These are phyloP conservation scores for Platysteira castanea DNA, from an alignment of 2,113 vertebrate genomes.

Conservation along the genomic window DNA sequence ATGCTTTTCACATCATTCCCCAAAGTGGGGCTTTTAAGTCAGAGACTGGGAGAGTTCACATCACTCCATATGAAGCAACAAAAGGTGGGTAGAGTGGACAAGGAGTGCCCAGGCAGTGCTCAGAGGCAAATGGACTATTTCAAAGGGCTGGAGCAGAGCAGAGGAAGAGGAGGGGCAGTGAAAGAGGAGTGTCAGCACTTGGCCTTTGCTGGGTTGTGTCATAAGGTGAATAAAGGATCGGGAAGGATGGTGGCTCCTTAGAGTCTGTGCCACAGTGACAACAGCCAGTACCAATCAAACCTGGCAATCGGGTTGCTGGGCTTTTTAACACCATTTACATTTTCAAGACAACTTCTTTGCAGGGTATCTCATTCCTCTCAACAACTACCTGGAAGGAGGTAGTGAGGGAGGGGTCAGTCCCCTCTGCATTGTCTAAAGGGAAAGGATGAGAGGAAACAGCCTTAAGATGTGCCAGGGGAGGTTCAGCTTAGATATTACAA, in stretches of 20 bases:
- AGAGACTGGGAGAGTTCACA: background rate
- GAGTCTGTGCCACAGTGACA: background rate
- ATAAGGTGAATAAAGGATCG: background rate
- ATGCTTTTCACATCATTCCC: background rate
- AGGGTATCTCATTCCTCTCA: background rate
- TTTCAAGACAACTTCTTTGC: background rate
- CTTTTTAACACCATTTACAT: background rate
- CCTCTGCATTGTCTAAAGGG: background rate
- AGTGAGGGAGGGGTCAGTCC: background rate
- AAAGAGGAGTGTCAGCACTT: background rate
- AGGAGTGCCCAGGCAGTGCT: background rate
- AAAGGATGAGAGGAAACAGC: fast-evolving
- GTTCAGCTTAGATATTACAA: background rate
- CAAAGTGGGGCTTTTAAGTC: background rate
- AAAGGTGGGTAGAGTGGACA: background rate
- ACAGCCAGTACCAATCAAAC: background rate
- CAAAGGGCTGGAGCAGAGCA: background rate
- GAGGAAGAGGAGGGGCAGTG: background rate
- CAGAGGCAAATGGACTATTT: background rate
- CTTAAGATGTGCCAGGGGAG: background rate
- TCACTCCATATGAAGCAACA: background rate
- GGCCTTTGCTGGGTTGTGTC: background rate
- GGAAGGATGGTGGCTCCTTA: background rate
- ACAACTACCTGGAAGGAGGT: background rate
- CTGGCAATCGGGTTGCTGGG: background rate